These are phyloP conservation scores for Siderastrea siderea DNA, from an alignment of 92 coral and sea anemone species.

Conservation along the genomic window DNA sequence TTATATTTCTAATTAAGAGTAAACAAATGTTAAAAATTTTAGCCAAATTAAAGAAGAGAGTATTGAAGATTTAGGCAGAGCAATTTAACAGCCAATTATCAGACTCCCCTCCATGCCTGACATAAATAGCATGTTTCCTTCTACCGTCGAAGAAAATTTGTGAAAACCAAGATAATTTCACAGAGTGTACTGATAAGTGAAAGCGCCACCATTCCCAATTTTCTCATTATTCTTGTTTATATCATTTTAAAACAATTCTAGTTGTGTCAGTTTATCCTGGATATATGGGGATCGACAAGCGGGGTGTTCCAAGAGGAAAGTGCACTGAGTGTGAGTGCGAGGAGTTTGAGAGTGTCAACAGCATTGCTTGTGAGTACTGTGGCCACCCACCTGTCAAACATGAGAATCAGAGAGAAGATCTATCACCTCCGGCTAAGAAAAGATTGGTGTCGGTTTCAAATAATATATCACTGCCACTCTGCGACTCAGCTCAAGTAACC, in stretches of 20 bases:
- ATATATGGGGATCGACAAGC: slow-evolving; percentile 37
- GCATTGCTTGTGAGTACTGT: slow-evolving; percentile 42
- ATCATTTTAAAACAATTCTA: slow-evolving; percentile 8
- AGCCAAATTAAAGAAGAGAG: background rate
- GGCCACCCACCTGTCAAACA: slow-evolving; percentile 48
- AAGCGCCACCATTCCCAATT: no score
- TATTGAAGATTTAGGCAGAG: background rate
- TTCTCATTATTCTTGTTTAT: background rate
- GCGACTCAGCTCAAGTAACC: slow-evolving; percentile 26
- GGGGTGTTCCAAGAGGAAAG: slow-evolving; percentile 38
- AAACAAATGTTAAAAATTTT: slow-evolving; percentile 9
- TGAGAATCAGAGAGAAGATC: slow-evolving; percentile 29
- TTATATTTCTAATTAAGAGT: slow-evolving; percentile 2
- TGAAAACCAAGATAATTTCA: background rate
- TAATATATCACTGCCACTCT: slow-evolving; percentile 22
- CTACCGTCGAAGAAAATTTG: slow-evolving; percentile 8
- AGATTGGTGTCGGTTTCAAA: slow-evolving; percentile 16
- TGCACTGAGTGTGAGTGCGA: slow-evolving; percentile 41
- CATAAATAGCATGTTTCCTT: slow-evolving; percentile 12
- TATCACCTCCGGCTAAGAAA: slow-evolving; percentile 46
- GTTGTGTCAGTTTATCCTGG: slow-evolving; percentile 30
- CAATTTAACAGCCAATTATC: slow-evolving; percentile 15
- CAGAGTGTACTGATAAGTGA: no score
- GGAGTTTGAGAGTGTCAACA: slow-evolving; percentile 39
- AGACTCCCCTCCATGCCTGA: slow-evolving; percentile 6